Evolutionary conservation across 2,113 vertebrate genomes (phyloP), one percentile per base, ranked within the genome.

Genomic region (Pedionomus torquatus): DNA sequence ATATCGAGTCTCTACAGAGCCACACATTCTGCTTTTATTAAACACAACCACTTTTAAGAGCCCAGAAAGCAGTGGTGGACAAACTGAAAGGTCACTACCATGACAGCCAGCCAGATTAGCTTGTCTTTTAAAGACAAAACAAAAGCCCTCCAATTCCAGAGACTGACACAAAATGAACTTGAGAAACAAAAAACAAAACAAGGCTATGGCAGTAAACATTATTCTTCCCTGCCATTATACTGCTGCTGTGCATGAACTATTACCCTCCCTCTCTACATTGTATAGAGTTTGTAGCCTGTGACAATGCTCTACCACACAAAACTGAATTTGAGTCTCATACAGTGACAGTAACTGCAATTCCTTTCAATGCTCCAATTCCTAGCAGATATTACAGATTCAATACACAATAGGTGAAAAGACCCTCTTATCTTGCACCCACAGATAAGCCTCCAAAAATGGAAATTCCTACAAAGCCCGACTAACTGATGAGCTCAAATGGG

Each of bases 1-100:
- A 10, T 4, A 20, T 0, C 1, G 0, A 41, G 33, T 58, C 37
- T 58, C 80, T 61, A 75, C 4, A 13, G 18, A 68, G 31, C 51
- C 14, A 33, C 8, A 33, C 0, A 1, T 54, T 95, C 23, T 74
- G 33, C 68, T 93, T 64, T 16, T 80, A 3, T 0, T 44, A n/a
- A 90, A 37, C 37, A 58, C 31, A 75, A 24, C 25, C 21, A 18
- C 30, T 60, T 68, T 21, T 21, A 24, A 3, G 8, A 93, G 35
- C 24, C 51, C 33, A 74, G 30, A 35, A 83, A 78, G 25, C 14
- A 3, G 6, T 60, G 12, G 19, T 12, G 31, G 16, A 52, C 23
- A 60, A 57, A 48, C 3, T n/a, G 11, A 24, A 77, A 72, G 5
- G 21, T 81, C 20, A 66, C 43, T 44, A 0, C 31, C 52, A 1